These are phyloP conservation scores for Ivindomyrus marchei DNA, from an alignment of 2,113 vertebrate species.

Conservation along the genomic window DNA sequence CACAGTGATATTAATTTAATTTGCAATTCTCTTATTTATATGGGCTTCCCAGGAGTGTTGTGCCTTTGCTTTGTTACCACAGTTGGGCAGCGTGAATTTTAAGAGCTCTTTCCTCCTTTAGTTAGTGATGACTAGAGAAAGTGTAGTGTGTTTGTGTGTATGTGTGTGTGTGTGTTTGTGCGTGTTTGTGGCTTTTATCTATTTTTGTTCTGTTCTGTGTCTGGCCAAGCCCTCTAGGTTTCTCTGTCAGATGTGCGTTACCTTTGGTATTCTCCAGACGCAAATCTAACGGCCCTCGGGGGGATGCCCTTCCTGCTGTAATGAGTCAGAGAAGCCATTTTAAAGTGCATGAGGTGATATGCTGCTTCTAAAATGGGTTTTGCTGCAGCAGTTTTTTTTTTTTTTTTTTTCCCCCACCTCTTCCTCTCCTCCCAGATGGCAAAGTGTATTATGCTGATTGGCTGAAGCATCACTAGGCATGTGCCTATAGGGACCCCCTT, in stretches of 20 bases:
- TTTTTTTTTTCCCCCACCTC: neutral
- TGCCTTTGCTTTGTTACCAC: neutral
- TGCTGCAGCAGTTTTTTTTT: neutral
- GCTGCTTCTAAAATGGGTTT: slow-evolving; percentile 3
- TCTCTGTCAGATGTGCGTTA: neutral
- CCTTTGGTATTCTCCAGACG: neutral
- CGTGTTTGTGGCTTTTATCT: neutral
- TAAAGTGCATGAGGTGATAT: neutral
- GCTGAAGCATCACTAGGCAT: neutral
- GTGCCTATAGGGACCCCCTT: neutral
- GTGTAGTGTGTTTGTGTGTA: neutral
- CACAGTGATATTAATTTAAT: neutral
- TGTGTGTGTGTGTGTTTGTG: neutral
- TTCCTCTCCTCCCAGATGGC: neutral
- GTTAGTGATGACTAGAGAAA: neutral
- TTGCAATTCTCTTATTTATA: neutral
- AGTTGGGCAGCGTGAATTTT: neutral
- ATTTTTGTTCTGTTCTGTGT: neutral
- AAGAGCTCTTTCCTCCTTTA: neutral
- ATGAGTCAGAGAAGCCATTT: neutral
- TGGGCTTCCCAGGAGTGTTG: neutral
- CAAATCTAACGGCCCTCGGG: neutral
- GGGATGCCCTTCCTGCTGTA: neutral
- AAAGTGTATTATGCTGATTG: neutral
- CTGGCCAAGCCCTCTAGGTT: neutral